Percentiles rank a stretch among this genome's conserved stretches.
Conservation (phyloP, 2,888 invertebrate species). For the Pachliopta kotzebuea region DNA sequence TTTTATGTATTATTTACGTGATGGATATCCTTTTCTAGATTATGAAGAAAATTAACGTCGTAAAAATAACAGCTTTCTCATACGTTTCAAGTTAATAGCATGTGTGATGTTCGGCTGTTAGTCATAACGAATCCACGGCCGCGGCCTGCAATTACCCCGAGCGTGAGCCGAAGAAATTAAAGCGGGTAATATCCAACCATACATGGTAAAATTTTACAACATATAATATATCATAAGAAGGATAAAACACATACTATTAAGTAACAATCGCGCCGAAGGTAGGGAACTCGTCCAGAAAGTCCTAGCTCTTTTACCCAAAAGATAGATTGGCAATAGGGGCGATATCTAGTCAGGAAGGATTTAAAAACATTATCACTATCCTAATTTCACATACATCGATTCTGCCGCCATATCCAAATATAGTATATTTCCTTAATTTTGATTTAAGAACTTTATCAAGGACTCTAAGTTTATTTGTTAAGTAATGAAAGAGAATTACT, state of each 20-base stretch:
- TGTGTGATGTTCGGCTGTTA: constrained; percentile 16
- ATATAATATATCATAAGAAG: neutral
- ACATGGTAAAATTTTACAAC: constrained; percentile 1
- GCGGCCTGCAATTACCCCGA: constrained; percentile 17
- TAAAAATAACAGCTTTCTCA: constrained; percentile 18
- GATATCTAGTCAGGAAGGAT: no score
- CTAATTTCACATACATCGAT: no score
- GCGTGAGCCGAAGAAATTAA: constrained; percentile 21
- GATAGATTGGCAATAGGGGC: no score
- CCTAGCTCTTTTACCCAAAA: no score
- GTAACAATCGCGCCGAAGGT: neutral
- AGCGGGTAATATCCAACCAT: neutral
- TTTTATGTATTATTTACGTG: neutral
- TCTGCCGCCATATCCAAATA: no score
- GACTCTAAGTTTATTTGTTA: no score
- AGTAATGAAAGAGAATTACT: no score
- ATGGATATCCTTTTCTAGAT: constrained; percentile 11
- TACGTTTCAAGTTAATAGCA: constrained; percentile 17
- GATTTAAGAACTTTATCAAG: no score
- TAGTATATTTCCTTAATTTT: no score
- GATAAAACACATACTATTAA: neutral
- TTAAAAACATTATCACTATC: no score
- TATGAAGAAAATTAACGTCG: constrained; percentile 15
- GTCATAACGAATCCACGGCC: constrained; percentile 11
- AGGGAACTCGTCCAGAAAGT: neutral